A percentile compares a stretch with the other conserved stretches of the same genome.
phyloP scores from a whole-genome alignment of 2,888 invertebrate genomes.

The Polymixis flavicincta region DNA sequence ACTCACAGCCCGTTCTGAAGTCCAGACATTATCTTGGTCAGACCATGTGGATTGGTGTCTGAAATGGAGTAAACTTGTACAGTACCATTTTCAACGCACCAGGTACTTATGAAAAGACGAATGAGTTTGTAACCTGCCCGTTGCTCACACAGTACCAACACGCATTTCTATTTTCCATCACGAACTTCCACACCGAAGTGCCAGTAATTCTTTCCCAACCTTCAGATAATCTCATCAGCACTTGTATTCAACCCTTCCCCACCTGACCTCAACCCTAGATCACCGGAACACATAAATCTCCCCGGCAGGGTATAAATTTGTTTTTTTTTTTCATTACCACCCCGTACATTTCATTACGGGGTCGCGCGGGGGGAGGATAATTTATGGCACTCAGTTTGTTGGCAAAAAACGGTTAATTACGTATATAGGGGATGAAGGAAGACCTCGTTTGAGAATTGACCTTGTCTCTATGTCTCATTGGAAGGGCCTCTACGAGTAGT shows the following conservation, averaged over 20 bases:
- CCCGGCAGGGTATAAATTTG: conserved; percentile 62
- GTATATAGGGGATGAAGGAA: conserved; percentile 25
- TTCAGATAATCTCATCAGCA: conserved; percentile 36
- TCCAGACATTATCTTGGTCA: too few species aligned
- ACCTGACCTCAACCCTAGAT: conserved; percentile 54
- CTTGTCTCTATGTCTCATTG: background rate
- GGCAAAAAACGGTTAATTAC: conserved; percentile 60
- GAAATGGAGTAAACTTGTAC: background rate
- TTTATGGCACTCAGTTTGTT: conserved; percentile 57
- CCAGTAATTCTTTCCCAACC: background rate
- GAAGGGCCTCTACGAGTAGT: background rate
- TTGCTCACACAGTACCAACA: too few species aligned
- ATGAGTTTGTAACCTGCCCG: background rate
- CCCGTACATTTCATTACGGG: conserved; percentile 67
- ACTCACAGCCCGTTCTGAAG: too few species aligned
- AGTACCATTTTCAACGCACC: too few species aligned
- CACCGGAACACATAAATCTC: conserved; percentile 66
- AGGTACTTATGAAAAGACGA: background rate
- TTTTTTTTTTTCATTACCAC: conserved; percentile 67
- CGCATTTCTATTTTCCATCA: background rate
- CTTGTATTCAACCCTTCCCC: conserved; percentile 46
- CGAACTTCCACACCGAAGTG: background rate
- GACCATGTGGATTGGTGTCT: too few species aligned
- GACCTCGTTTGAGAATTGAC: conserved; percentile 14
- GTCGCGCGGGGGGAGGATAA: conserved; percentile 51